Evolutionary conservation across 2,888 invertebrate genomes (phyloP), one percentile per base, ranked within the genome.

Genomic region (Xanthia icteritia): DNA sequence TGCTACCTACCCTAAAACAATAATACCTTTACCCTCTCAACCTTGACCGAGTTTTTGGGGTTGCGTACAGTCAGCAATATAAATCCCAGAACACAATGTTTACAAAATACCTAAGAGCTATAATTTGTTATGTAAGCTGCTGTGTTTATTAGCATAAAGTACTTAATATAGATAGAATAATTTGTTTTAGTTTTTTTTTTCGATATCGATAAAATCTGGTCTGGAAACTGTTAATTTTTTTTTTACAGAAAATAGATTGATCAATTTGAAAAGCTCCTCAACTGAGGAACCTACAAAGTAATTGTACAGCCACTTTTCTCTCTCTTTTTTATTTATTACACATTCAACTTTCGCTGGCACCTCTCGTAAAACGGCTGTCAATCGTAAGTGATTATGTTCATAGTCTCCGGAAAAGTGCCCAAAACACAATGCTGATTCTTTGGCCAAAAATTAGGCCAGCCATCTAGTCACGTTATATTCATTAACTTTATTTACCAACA

Each of bases 1-100:
- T 42, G n/a, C 79, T 73, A 79, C 56, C 13, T 51, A 56, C 56
- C 58, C 66, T 48, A n/a, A 68, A 72, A 70, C 48, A 81, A 67
- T 85, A 85, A 76, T 70, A 81, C 67, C 66, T 65, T 68, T 15
- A n/a, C 71, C 63, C 45, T 68, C n/a, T 0, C 63, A 71, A 68
- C 82, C 81, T 84, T 82, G 67, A 36, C 81, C 75, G 27, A 72
- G 64, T 75, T 84, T 70, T 51, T 0, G 23, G 15, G 58, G 39
- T 65, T 54, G 45, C 20, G 58, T 76, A 83, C 58, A 23, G 64
- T 54, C 83, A 54, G 65, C 54, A 65, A 11, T 15, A n/a, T 20
- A 58, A 54, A 5, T 73, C 11, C 1, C 39, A 45, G 42, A 42
- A 36, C 11, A 31, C 15, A 4, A 68, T 39, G 36, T 65, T 45